Evolutionary conservation across 2,888 invertebrate genomes (phyloP).

Genomic region (Drosophila affinis): DNA sequence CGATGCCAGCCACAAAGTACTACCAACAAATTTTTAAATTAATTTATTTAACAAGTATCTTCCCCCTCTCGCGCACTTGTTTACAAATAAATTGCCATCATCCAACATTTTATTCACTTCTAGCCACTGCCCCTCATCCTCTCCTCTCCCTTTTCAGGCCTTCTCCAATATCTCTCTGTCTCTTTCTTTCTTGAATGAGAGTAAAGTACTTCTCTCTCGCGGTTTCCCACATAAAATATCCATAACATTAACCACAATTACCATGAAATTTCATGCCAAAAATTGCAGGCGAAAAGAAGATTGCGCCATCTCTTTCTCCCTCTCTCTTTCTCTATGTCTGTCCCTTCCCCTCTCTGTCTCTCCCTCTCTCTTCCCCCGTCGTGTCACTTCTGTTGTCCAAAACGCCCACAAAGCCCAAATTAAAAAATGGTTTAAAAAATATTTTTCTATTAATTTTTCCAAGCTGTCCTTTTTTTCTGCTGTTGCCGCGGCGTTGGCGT

Average conservation of each 20-base stretch:
- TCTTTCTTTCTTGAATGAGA: background rate
- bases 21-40: background rate
- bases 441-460: constrained; percentile 74
- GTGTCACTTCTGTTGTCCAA: constrained; percentile 33
- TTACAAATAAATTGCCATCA: constrained; percentile 32
- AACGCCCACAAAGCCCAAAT: constrained; percentile 70
- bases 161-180: background rate
- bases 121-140: background rate
- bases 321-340: background rate
- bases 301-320: constrained; percentile 2
- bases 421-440: constrained; percentile 70
- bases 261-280: constrained; percentile 62
- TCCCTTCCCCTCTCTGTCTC: background rate
- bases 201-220: constrained; percentile 2
- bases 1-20: background rate
- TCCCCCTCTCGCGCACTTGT: background rate
- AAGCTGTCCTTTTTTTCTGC: constrained; percentile 58
- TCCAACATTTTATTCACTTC: constrained; percentile 19
- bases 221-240: constrained; percentile 71
- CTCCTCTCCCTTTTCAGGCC: background rate
- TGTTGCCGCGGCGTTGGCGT: constrained; percentile 17
- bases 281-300: constrained; percentile 26
- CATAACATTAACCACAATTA: constrained; percentile 79
- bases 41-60: background rate
- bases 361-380: background rate